Base-by-base conservation (phyloP, 2,888 invertebrate genomes). In the Cosmia trapezina region DNA sequence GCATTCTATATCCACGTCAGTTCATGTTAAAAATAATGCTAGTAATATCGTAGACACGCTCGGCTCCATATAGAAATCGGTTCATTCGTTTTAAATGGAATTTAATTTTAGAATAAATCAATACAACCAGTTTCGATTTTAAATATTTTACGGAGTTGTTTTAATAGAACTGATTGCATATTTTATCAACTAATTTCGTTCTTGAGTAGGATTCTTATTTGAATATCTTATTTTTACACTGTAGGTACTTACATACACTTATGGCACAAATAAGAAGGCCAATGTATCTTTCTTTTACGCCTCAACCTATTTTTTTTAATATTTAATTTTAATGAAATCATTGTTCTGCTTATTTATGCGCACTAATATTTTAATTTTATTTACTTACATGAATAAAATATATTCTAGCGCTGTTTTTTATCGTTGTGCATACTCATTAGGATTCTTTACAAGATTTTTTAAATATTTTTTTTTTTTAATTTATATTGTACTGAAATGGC, bases 21-120 rank as follows among this genome's bases (percentile, higher is more conserved):
- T 56, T 72, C 61, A 45, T 66, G 69, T 78, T 83, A 82, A 87
- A 88, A 89, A 87, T 88, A 86, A 83, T 57, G 8, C n/a, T 51
- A 43, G 53, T 47, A 51, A 53, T 57, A 59, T 57, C 45, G 69
- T 65, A 67, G 43, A 67, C 9, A 60, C 60, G n/a, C 2, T 41
- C 41, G 41, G 41, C 41, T 69, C 17, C 41, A 45, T 67, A 53
- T 28, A 72, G 2, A 79, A 66, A 37, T 28, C 37, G 19, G 8
- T 41, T 43, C 33, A 59, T 28, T 60, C 12, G 5, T 33, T 49
- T 54, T 47, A 49, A 79, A 70, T 51, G 8, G 37, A 59, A 43
- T 66, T 57, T 41, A 61, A 53, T 70, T 72, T 64, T 59, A 19
- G 12, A 65, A 59, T 12, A 14, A 56, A 74, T 70, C 62, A 61